phyloP scores from a whole-genome alignment of 2,888 invertebrate genomes.

The Synergus japonicus region DNA sequence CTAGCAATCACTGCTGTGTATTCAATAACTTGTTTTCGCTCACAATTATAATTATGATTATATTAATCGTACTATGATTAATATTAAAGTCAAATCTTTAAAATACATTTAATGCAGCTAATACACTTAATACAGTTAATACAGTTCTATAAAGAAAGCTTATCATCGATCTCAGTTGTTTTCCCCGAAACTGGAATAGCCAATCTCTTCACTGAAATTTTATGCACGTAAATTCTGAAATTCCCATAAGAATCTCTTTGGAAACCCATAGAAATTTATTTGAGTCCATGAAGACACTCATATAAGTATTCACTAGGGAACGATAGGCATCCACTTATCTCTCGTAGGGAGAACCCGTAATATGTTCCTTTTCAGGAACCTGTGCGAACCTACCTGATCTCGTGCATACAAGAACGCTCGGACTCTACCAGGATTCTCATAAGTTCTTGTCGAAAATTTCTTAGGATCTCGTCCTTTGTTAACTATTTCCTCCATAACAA shows the following conservation, averaged over 20 bases:
- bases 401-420: slow-evolving; percentile 11
- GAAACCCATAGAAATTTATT: slow-evolving; percentile 26
- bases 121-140: background rate
- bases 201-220: slow-evolving; percentile 12
- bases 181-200: slow-evolving; percentile 8
- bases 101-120: too few species aligned
- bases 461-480: background rate
- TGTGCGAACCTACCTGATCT: slow-evolving; percentile 7
- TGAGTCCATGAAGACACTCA: slow-evolving; percentile 33
- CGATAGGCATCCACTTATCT: slow-evolving; percentile 38
- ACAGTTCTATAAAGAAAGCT: background rate
- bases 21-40: slow-evolving; percentile 11
- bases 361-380: slow-evolving; percentile 34
- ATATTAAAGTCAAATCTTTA: background rate
- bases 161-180: background rate
- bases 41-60: slow-evolving; percentile 29
- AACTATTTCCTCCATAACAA: background rate
- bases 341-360: slow-evolving; percentile 33
- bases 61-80: background rate
- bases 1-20: slow-evolving; percentile 10
- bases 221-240: background rate
- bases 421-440: slow-evolving; percentile 28
- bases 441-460: slow-evolving; percentile 25
- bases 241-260: slow-evolving; percentile 28
- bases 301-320: slow-evolving; percentile 38